Base-by-base conservation (phyloP, 2,113 vertebrate genomes). In the Alces alces region DNA sequence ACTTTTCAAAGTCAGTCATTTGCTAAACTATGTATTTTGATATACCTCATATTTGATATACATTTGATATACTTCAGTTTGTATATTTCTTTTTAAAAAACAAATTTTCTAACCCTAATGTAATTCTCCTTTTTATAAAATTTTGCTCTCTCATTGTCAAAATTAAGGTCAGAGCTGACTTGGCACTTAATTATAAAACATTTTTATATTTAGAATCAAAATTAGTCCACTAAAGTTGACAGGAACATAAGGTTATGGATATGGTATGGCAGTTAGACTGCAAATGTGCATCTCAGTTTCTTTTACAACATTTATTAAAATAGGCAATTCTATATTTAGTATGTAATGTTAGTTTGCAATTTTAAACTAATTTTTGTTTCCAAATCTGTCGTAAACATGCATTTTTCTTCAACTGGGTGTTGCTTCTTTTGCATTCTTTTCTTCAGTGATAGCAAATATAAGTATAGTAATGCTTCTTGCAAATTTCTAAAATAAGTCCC, bases 221-320 rank as follows among this genome's bases (percentile, higher is more conserved):
- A 91, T 89, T 66, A 76, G 58, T 86, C 36, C 58, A 86, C 33
- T 92, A 14, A 86, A 91, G 36, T 97, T 97, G 87, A 86, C 39
- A 89, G 86, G 76, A 93, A 33, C 47, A 11, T 83, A 73, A 97
- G 76, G 7, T 76, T 92, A 82, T 57, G 12, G 10, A 66, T 86
- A 43, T 76, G 50, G 14, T 50, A 55, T 80, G 25, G 13, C 86
- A 70, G 89, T 92, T 6, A 82, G 80, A 89, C 47, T 76, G 2
- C 15, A 90, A 25, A 79, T 94, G 10, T 85, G 30, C 61, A 78
- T 95, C 33, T 95, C 47, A 60, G 45, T 96, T 89, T 6, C 23
- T 95, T 97, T 89, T 89, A 89, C 6, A 89, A n/a, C 30, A 70
- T 82, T 91, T 96, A 36, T 92, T 95, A 57, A 95, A 92, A 73